Base-by-base conservation (phyloP, 2,113 vertebrate genomes). In the Ramphastos sulfuratus region DNA sequence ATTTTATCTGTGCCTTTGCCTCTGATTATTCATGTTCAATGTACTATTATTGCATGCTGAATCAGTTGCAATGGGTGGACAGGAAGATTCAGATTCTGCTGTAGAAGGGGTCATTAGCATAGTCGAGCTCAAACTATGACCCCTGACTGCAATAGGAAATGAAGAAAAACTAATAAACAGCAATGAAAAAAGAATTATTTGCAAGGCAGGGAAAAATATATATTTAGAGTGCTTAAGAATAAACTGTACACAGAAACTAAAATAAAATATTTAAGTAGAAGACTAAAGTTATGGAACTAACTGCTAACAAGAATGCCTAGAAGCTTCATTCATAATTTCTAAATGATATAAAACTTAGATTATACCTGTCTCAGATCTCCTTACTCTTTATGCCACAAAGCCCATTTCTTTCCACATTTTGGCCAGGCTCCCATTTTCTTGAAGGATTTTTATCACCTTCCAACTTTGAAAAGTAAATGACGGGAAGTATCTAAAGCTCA, bases 351-450 rank as follows among this genome's bases (percentile, higher is more conserved):
- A 48, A 71, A 2, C 4, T 5, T 27, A 21, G 1, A 7, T 64
- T 37, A 25, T 20, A 64, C 5, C 17, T 72, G 11, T 17, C 42
- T 75, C 54, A 67, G 7, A 39, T 30, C 0, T 60, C 35, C 27
- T 72, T 61, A 80, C 1, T 65, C 17, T 19, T 52, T n/a, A 30
- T 33, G 21, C 6, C 9, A 31, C 3, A n/a, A 48, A 67, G 46
- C 7, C 13, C 4, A 7, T 30, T 74, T 74, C 28, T 39, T 33
- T 10, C 23, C 23, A 64, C 7, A 44, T 54, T 54, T 81, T 92
- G 15, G 0, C 7, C 15, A 71, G 13, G 4, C 3, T 5, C 2
- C 5, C 4, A 60, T 0, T 31, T 61, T 58, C 13, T 30, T 73
- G 17, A 42, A 48, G 3, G 7, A 80, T 2, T 61, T 20, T 33